Conservation (phyloP, 2,797 vertebrate species). For the Anomalospiza imberbis region DNA sequence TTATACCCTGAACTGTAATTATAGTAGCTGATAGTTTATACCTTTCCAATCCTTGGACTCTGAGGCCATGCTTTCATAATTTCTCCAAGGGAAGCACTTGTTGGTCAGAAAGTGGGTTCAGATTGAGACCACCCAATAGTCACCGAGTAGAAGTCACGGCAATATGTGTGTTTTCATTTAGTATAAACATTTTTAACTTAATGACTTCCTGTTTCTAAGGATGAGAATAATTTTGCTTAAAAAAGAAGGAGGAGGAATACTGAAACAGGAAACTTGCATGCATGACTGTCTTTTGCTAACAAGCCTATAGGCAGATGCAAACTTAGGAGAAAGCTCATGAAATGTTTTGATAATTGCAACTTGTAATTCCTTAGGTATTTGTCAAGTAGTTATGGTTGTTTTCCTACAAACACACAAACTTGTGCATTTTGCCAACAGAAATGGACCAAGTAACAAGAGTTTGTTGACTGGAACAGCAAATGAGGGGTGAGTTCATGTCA, state of each 20-base stretch:
- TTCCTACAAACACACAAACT: background rate
- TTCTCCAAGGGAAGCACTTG: conserved; percentile 21
- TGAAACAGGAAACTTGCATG: background rate
- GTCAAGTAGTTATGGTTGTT: background rate
- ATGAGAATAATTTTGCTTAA: background rate
- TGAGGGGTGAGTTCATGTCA: background rate
- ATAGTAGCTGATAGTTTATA: background rate
- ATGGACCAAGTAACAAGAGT: background rate
- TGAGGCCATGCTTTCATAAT: background rate
- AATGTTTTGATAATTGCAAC: background rate
- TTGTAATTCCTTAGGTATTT: background rate
- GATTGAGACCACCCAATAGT: conserved; percentile 55
- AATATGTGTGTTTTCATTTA: conserved; percentile 47
- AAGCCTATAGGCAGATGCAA: background rate
- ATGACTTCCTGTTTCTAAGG: conserved; percentile 46
- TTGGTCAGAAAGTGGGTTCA: background rate
- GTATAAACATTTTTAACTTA: conserved; percentile 31
- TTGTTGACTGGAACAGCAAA: background rate
- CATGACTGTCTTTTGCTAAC: background rate
- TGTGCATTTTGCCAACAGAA: background rate
- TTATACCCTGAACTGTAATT: background rate
- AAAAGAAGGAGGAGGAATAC: background rate
- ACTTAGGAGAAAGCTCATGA: background rate
- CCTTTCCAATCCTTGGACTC: background rate
- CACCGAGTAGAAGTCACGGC: background rate